These are phyloP conservation scores for Spilarctia lutea DNA, from an alignment of 2,888 invertebrate species.

Conservation along the genomic window DNA sequence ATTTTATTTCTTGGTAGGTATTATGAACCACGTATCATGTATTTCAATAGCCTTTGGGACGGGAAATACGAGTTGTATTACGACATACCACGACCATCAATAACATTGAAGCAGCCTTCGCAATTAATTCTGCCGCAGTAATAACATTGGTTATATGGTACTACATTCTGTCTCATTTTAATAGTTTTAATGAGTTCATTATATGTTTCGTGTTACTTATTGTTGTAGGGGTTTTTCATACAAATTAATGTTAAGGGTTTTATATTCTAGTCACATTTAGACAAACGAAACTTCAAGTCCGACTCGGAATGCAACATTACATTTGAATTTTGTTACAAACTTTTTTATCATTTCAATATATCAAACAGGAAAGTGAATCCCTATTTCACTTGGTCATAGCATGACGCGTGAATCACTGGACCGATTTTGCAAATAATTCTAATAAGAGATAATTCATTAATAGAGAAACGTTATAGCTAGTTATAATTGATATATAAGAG, in stretches of 20 bases:
- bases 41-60: slow-evolving; percentile 4
- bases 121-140: slow-evolving; percentile 26
- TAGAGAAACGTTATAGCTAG: too few species aligned
- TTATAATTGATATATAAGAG: too few species aligned
- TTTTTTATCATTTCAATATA: too few species aligned
- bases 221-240: background rate
- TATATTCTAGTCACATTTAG: background rate
- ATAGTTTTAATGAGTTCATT: slow-evolving; percentile 7
- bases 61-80: slow-evolving; percentile 11
- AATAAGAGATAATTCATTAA: too few species aligned
- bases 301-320: background rate
- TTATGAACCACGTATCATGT: background rate
- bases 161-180: slow-evolving; percentile 6
- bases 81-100: slow-evolving; percentile 10
- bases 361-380: too few species aligned
- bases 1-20: background rate
- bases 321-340: background rate
- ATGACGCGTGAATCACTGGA: too few species aligned
- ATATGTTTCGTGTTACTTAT: background rate
- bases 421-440: too few species aligned
- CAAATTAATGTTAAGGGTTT: background rate
- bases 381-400: too few species aligned
- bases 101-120: slow-evolving; percentile 15
- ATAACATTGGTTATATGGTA: slow-evolving; percentile 21
- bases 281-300: background rate